A percentile compares a stretch with the other conserved stretches of the same genome.
phyloP scores from a whole-genome alignment of 1,140 invertebrate species.

The Plectrocnemia conspersa region DNA sequence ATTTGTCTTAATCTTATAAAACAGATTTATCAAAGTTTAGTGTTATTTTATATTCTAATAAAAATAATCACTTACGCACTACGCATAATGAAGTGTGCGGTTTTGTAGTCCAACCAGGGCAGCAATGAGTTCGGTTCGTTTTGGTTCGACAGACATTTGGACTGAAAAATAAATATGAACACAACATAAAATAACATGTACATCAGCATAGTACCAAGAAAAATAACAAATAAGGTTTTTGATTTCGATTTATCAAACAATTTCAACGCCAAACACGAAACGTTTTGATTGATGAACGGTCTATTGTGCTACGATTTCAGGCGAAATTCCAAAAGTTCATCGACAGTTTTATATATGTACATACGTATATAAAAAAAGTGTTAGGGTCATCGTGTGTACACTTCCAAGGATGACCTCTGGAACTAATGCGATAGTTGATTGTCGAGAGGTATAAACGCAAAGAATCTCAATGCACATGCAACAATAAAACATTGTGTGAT shows the following conservation, averaged over 20 bases:
- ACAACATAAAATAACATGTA: no score
- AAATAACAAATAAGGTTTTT: slow-evolving; percentile 6
- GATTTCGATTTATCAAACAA: not conserved
- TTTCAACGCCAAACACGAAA: not conserved
- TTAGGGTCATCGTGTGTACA: no score
- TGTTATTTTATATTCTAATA: not conserved
- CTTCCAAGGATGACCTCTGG: no score
- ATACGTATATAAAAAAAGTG: not conserved
- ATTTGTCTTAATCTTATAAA: not conserved
- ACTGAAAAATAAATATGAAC: slow-evolving; percentile 51
- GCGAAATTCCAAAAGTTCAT: no score
- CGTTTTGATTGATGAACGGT: not conserved
- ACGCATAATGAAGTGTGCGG: slow-evolving; percentile 67
- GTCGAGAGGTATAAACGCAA: no score
- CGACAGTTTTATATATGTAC: not conserved
- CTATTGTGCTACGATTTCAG: no score
- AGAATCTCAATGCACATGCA: no score
- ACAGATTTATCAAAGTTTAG: not conserved
- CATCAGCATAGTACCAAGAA: not conserved
- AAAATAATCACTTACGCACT: slow-evolving; percentile 66
- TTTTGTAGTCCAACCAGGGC: slow-evolving; percentile 75
- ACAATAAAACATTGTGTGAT: no score
- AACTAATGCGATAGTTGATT: no score
- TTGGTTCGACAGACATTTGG: slow-evolving; percentile 74
- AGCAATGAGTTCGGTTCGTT: slow-evolving; percentile 65